phyloP scores from a whole-genome alignment of 2,888 invertebrate species.

The Hyppa rectilinea region DNA sequence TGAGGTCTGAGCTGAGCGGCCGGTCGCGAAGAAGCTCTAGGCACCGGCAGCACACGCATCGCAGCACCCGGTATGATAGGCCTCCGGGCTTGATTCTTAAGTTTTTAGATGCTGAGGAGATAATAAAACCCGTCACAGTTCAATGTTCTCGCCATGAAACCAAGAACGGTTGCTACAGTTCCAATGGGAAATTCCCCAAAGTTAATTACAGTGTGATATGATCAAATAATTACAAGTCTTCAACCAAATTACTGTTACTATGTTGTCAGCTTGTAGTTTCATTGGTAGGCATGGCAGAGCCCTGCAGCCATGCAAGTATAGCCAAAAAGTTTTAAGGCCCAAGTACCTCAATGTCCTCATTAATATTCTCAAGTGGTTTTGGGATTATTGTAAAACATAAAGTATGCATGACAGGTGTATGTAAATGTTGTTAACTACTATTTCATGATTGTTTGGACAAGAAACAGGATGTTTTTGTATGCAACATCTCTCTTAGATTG shows the following conservation, averaged over 20 bases:
- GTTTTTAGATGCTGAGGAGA: background rate
- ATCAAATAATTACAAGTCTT: constrained; percentile 53
- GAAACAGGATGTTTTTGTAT: constrained; percentile 21
- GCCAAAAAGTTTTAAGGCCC: constrained; percentile 4
- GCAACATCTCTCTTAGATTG: constrained; percentile 11
- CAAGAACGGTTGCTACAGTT: background rate
- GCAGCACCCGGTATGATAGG: constrained; percentile 91
- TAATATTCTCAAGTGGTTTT: constrained; percentile 57
- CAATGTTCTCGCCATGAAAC: constrained; percentile 1
- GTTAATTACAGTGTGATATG: constrained; percentile 41
- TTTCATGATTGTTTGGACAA: constrained; percentile 22
- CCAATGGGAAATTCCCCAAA: constrained; percentile 44
- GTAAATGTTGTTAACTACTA: constrained; percentile 44
- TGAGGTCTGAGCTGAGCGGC: constrained; percentile 97
- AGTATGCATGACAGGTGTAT: constrained; percentile 58
- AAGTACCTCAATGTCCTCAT: constrained; percentile 35
- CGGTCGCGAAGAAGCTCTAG: constrained; percentile 94
- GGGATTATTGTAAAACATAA: constrained; percentile 36
- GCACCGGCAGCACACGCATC: constrained; percentile 91
- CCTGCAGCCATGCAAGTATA: background rate
- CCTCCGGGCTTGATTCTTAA: constrained; percentile 64
- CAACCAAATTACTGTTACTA: constrained; percentile 23
- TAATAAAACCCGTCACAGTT: background rate
- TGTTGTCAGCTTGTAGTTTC: constrained; percentile 9
- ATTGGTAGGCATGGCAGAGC: background rate